Evolutionary conservation across 2,113 vertebrate species (phyloP).

Genomic region (Neopipo cinnamomea): DNA sequence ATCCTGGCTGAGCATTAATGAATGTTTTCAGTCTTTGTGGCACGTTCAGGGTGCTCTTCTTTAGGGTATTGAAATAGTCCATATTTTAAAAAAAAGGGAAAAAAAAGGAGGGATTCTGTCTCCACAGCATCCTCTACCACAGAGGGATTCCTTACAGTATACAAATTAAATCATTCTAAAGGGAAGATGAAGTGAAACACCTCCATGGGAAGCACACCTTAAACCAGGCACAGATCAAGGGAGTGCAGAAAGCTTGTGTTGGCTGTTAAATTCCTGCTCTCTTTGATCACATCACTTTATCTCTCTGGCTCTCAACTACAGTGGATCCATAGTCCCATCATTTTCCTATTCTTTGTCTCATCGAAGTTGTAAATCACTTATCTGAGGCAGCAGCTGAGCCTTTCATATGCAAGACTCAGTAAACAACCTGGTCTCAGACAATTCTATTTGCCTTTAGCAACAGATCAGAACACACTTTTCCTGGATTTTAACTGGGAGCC

Average conservation of each 20-base stretch:
- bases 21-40: neutral
- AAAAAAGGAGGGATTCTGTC: neutral
- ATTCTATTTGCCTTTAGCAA: neutral
- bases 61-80: neutral
- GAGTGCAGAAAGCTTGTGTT: neutral
- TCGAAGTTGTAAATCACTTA: constrained; percentile 29
- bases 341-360: constrained; percentile 27
- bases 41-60: neutral
- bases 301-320: neutral
- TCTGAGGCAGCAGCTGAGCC: neutral
- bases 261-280: neutral
- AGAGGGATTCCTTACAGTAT: neutral
- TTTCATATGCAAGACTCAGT: neutral
- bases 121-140: neutral
- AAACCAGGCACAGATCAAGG: neutral
- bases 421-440: neutral
- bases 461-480: neutral
- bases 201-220: neutral
- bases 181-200: neutral
- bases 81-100: neutral
- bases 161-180: neutral
- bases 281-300: constrained; percentile 41
- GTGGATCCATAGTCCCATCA: neutral
- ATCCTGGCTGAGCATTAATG: neutral
- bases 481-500: neutral